Percentiles rank a stretch among this genome's conserved stretches.
Evolutionary conservation across 2,888 invertebrate species (phyloP).

Genomic region (Oasisia sp.): DNA sequence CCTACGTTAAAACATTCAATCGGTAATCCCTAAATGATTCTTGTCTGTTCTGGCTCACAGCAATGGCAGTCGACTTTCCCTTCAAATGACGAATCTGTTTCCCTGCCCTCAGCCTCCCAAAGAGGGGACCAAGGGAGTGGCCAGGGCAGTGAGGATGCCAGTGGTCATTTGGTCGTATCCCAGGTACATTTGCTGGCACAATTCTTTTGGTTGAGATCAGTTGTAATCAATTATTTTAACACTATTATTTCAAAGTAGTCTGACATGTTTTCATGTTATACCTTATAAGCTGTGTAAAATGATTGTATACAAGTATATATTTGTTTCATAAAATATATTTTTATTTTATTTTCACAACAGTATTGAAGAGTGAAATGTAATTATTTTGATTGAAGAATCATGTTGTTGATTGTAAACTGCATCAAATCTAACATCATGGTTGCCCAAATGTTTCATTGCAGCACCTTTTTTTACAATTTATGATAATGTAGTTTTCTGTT

Average conservation of each 20-base stretch:
- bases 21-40: not conserved
- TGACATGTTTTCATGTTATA: not conserved
- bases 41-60: not conserved
- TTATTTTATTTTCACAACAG: too few species aligned
- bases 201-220: not conserved
- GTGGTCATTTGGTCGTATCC: not conserved
- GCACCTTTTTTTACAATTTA: too few species aligned
- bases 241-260: not conserved
- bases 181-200: not conserved
- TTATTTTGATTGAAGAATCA: too few species aligned
- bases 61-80: not conserved
- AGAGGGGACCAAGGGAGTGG: not conserved
- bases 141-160: not conserved
- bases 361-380: too few species aligned
- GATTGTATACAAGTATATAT: too few species aligned
- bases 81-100: not conserved
- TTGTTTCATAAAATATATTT: too few species aligned
- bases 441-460: too few species aligned
- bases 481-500: too few species aligned
- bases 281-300: not conserved
- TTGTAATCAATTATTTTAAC: not conserved
- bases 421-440: too few species aligned
- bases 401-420: too few species aligned
- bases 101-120: not conserved
- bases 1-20: not conserved